These are phyloP conservation scores for Darevskia mixta DNA, from an alignment of 2,797 vertebrate genomes.

Conservation along the genomic window DNA sequence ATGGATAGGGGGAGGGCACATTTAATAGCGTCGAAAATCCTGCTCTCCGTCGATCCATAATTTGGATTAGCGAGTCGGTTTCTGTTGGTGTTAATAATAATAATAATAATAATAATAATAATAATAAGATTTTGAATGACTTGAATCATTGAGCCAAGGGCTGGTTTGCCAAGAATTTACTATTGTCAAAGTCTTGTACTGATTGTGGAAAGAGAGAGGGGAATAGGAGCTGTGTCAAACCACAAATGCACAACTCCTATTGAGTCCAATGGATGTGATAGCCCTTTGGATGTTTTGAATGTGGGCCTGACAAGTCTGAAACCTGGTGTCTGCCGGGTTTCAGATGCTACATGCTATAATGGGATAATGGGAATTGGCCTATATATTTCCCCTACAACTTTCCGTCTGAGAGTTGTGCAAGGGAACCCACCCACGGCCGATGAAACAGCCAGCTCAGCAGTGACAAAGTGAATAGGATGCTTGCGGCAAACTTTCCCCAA, in stretches of 20 bases:
- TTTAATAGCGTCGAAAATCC: neutral
- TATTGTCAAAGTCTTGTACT: no score
- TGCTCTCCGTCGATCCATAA: rapidly evolving
- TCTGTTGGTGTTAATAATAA: neutral
- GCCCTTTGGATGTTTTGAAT: neutral
- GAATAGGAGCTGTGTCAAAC: neutral
- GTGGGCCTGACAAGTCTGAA: neutral
- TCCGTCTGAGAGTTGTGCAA: neutral
- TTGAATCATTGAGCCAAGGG: neutral
- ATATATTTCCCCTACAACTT: rapidly evolving
- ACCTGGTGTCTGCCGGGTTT: rapidly evolving
- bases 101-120: neutral
- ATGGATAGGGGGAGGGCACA: neutral
- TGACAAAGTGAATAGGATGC: neutral
- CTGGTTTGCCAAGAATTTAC: no score
- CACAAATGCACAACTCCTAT: no score
- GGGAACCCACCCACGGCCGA: neutral
- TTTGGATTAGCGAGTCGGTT: slow-evolving; percentile 60
- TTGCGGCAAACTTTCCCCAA: neutral
- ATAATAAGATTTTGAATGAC: no score
- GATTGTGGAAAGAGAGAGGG: no score
- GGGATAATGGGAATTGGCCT: neutral
- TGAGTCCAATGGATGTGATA: no score
- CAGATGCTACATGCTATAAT: neutral
- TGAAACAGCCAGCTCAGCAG: slow-evolving; percentile 5